phyloP scores from a whole-genome alignment of 2,113 vertebrate genomes.

The Maccullochella peelii region DNA sequence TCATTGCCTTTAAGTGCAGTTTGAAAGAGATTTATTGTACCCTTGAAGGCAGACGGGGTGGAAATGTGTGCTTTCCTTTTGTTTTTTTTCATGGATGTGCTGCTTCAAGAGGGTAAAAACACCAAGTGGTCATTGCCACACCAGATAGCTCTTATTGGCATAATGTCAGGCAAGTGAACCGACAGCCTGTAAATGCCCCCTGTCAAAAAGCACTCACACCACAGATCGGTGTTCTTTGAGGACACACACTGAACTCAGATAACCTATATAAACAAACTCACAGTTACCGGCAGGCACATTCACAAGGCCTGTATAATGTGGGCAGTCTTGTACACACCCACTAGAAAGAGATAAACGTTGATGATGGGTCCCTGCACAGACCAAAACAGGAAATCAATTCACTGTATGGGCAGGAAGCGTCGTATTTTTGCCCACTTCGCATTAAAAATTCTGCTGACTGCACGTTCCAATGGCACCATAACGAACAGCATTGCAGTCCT shows the following conservation, averaged over 20 bases:
- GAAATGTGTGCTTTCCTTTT: constrained; percentile 44
- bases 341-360: constrained; percentile 73
- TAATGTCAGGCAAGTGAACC: constrained; percentile 46
- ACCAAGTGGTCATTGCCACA: constrained; percentile 45
- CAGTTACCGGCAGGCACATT: constrained; percentile 52
- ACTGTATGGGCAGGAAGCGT: constrained; percentile 65
- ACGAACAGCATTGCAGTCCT: constrained; percentile 59
- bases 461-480: constrained; percentile 59
- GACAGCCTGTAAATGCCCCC: constrained; percentile 53
- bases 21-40: constrained; percentile 52
- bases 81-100: constrained; percentile 1
- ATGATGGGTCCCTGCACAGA: constrained; percentile 62
- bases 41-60: constrained; percentile 39
- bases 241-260: constrained; percentile 45
- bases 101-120: constrained; percentile 41
- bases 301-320: constrained; percentile 35
- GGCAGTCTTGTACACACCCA: constrained; percentile 57
- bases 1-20: constrained; percentile 50
- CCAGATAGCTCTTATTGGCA: constrained; percentile 51
- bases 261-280: constrained; percentile 55
- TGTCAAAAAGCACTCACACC: constrained; percentile 72
- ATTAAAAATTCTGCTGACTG: constrained; percentile 81
- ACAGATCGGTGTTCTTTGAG: constrained; percentile 37
- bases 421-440: constrained; percentile 71
- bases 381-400: constrained; percentile 77